Evolutionary conservation across 2,797 vertebrate genomes (phyloP).

Genomic region (Sternotherus odoratus): DNA sequence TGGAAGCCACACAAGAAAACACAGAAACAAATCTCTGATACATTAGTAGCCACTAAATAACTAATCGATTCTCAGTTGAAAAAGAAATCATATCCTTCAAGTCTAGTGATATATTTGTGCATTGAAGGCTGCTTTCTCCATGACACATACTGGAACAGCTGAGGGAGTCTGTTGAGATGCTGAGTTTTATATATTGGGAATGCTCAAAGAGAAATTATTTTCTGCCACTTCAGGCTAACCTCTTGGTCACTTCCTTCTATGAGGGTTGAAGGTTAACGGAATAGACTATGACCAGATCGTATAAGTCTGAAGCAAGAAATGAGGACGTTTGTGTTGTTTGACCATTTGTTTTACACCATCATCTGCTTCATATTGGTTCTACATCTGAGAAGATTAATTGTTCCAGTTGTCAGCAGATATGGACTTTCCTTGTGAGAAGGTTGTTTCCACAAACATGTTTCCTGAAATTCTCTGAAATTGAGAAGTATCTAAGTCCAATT

Average conservation of each 20-base stretch:
- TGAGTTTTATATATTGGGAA: neutral
- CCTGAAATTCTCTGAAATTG: neutral
- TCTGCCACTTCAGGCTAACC: neutral
- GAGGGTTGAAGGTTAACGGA: neutral
- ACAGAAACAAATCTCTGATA: neutral
- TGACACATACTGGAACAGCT: neutral
- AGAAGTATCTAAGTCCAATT: neutral
- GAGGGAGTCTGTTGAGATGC: neutral
- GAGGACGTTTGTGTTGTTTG: too few species aligned
- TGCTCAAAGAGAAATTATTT: neutral
- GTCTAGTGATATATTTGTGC: neutral
- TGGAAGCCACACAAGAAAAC: neutral
- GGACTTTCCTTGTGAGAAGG: neutral
- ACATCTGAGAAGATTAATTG: neutral
- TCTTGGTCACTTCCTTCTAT: neutral
- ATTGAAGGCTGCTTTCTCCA: neutral
- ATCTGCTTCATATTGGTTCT: neutral
- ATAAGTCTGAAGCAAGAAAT: neutral
- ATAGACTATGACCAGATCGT: neutral
- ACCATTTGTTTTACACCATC: too few species aligned
- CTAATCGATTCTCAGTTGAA: neutral
- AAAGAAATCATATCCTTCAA: neutral
- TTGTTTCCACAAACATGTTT: neutral
- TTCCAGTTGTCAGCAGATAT: neutral
- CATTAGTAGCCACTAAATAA: neutral